Conservation (phyloP, 2,888 invertebrate genomes). For the Serripes groenlandicus region DNA sequence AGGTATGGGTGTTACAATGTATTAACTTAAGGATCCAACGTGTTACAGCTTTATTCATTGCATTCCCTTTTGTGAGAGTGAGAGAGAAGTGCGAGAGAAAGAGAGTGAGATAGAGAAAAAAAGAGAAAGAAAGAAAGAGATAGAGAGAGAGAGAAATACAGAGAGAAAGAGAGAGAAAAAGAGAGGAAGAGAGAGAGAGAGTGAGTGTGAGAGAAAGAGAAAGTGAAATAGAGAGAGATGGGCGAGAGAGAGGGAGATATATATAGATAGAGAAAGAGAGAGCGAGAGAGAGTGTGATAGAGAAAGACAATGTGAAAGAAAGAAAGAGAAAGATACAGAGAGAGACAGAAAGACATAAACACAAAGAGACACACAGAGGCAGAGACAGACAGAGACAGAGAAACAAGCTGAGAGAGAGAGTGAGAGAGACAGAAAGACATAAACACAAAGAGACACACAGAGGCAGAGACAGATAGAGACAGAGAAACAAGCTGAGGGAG, state of each 20-base stretch:
- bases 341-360: neutral
- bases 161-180: neutral
- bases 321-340: neutral
- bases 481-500: too few species aligned
- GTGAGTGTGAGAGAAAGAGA: neutral
- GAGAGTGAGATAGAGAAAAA: neutral
- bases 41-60: neutral
- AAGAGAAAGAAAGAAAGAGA: neutral
- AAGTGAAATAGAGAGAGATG: neutral
- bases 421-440: neutral
- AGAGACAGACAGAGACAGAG: neutral
- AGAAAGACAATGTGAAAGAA: neutral
- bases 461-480: conserved; percentile 1
- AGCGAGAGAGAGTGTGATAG: too few species aligned
- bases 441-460: neutral
- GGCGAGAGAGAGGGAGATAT: too few species aligned
- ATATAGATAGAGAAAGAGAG: too few species aligned
- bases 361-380: neutral
- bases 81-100: neutral
- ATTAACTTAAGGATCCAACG: too few species aligned
- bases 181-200: neutral
- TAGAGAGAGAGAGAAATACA: neutral
- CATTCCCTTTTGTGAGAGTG: neutral
- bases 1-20: too few species aligned
- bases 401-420: neutral